Evolutionary conservation across 2,797 vertebrate genomes (phyloP).

Genomic region (Acanthopagrus latus): DNA sequence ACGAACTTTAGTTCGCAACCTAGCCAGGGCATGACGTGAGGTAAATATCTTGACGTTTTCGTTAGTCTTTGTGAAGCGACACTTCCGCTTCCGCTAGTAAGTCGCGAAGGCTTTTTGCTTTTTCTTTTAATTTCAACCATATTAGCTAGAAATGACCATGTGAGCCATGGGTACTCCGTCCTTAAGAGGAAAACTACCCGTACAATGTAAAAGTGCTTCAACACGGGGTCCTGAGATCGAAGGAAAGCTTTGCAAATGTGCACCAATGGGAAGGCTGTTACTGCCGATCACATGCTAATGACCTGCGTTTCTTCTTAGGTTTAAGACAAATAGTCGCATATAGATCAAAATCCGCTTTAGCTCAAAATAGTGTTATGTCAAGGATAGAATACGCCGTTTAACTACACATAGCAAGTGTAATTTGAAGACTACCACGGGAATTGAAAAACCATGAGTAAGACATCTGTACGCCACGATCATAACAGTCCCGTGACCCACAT

Average conservation of each 20-base stretch:
- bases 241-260: background rate
- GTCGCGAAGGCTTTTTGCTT: background rate
- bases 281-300: conserved; percentile 42
- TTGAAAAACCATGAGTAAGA: conserved; percentile 57
- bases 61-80: conserved; percentile 24
- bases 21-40: background rate
- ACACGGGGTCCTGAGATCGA: rapidly evolving
- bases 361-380: rapidly evolving
- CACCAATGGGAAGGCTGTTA: conserved; percentile 68
- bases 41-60: conserved; percentile 1
- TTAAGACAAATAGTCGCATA: background rate
- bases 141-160: rapidly evolving
- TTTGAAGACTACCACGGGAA: rapidly evolving
- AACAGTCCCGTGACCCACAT: rapidly evolving
- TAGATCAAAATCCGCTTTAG: rapidly evolving
- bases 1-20: rapidly evolving
- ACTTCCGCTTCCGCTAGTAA: conserved; percentile 49
- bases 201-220: rapidly evolving
- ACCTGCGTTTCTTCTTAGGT: background rate
- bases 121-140: background rate
- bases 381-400: too few relatives aligned
- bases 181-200: rapidly evolving
- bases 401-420: rapidly evolving
- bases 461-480: rapidly evolving
- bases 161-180: rapidly evolving